Percentiles rank a stretch among this genome's conserved stretches.
Conservation (phyloP, 2,888 invertebrate species). For the Drosophila nr. fundita region DNA sequence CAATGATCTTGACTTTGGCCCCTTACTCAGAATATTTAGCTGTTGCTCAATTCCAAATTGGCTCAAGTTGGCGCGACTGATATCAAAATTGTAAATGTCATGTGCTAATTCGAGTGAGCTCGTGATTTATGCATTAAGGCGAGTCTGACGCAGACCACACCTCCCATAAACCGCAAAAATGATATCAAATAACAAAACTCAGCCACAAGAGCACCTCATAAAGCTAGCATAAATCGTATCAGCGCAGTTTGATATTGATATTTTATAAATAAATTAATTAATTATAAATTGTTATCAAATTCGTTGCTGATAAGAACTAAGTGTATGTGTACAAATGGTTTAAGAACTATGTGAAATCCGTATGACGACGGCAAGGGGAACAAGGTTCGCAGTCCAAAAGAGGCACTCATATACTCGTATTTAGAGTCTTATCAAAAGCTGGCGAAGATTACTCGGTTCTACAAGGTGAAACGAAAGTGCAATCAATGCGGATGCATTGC, state of each 20-base stretch:
- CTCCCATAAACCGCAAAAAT: conserved; percentile 5
- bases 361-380: conserved; percentile 6
- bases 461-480: conserved; percentile 17
- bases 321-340: not conserved
- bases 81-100: conserved; percentile 29
- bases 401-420: conserved; percentile 6
- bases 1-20: conserved; percentile 49
- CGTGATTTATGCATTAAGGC: conserved; percentile 38
- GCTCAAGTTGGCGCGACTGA: conserved; percentile 17
- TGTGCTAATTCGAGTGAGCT: conserved; percentile 22
- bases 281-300: conserved; percentile 2
- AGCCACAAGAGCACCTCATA: conserved; percentile 11
- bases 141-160: conserved; percentile 1
- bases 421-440: conserved; percentile 8
- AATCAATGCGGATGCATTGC: conserved; percentile 44
- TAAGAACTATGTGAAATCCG: conserved; percentile 18
- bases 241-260: conserved; percentile 19
- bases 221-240: conserved; percentile 32
- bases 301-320: conserved; percentile 20
- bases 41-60: conserved; percentile 22
- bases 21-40: conserved; percentile 8
- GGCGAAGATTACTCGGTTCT: conserved; percentile 1
- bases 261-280: conserved; percentile 16
- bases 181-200: conserved; percentile 20
- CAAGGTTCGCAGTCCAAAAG: conserved; percentile 19